Evolutionary conservation across 2,113 vertebrate genomes (phyloP).

Genomic region (human (Homo sapiens)): GRCh38 chr14:100390501-100391000

Average conservation of each 20-base stretch:
- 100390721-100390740: background rate
- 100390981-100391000: background rate
- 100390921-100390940: background rate
- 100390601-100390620: background rate
- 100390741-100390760: accelerated
- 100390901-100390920: background rate
- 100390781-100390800: background rate
- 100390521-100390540: accelerated
- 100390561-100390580: background rate
- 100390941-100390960: background rate
- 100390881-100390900: background rate
- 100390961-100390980: background rate
- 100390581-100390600: background rate
- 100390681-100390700: background rate
- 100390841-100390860: background rate
- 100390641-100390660: accelerated
- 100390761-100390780: accelerated
- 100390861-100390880: background rate
- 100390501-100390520: background rate
- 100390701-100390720: accelerated
- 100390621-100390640: accelerated
- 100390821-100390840: background rate
- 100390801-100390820: background rate
- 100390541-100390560: background rate
- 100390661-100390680: accelerated